Percentiles rank a stretch among this genome's conserved stretches.
These are phyloP conservation scores for Thaumetopoea pityocampa DNA, from an alignment of 1,140 invertebrate species.

Conservation along the genomic window DNA sequence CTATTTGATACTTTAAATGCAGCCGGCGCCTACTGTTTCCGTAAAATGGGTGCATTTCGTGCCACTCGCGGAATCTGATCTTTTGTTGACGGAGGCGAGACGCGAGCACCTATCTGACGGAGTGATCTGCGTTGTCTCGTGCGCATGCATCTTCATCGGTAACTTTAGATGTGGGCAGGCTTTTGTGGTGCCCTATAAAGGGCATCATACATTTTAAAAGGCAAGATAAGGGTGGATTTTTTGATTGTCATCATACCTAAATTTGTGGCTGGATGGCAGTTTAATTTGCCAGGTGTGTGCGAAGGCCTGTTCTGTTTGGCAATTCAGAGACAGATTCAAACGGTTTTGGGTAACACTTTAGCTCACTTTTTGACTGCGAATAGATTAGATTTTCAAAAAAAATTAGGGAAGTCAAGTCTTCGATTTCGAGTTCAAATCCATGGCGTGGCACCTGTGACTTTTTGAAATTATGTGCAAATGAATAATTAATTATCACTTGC, in stretches of 20 bases:
- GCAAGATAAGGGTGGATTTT: conserved; percentile 19
- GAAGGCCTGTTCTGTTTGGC: no score
- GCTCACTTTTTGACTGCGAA: no score
- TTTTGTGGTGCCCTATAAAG: conserved; percentile 57
- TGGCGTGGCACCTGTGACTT: no score
- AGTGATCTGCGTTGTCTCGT: conserved; percentile 56
- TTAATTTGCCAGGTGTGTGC: conserved; percentile 12
- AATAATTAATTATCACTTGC: no score
- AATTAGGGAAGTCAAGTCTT: no score
- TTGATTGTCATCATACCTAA: conserved; percentile 24
- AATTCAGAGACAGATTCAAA: no score
- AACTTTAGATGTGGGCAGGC: conserved; percentile 39
- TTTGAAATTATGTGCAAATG: no score
- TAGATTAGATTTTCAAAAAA: no score
- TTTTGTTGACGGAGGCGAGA: conserved; percentile 67
- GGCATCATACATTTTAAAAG: conserved; percentile 35
- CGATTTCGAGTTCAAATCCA: no score
- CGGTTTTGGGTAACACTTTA: no score
- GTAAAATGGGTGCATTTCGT: conserved; percentile 51
- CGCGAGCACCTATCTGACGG: conserved; percentile 50
- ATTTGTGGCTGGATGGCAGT: conserved; percentile 3
- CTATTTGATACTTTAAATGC: conserved; percentile 49
- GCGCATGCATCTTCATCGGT: conserved; percentile 50
- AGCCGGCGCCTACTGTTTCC: conserved; percentile 67
- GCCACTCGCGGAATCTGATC: conserved; percentile 54